Base-by-base conservation (phyloP, 2,113 vertebrate species). In the Hypocryptadius cinnamomeus region DNA sequence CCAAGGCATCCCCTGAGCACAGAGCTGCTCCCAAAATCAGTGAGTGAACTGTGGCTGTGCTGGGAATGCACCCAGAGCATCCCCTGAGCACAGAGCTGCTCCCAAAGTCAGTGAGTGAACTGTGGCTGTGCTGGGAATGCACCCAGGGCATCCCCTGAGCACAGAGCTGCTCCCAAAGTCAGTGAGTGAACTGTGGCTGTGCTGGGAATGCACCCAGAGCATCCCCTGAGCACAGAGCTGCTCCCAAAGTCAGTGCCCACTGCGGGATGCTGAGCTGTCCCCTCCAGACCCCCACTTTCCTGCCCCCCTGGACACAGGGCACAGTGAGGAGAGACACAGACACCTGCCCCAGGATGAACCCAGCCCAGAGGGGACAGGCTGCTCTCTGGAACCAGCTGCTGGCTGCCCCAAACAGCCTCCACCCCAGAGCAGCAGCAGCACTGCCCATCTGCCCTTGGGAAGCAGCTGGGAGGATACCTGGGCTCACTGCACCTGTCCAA, bases 1-100 rank as follows among this genome's bases (percentile, higher is more conserved):
- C 61, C 1, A 2, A 13, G 8, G 9, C 16, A 13, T 0, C 40
- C 35, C 68, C 27, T 54, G 53, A 53, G 59, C 39, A 20, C 24
- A 2, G 33, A 66, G 50, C 51, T 16, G 64, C 37, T 42, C 21
- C 71, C 25, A 5, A 7, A 65, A 57, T 3, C 53, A 33, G 8
- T 10, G 15, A 44, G 30, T 31, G 28, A n/a, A n/a, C 33, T 11
- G 3, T 8, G 35, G 44, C 35, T 68, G 24, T 10, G 28, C 13
- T 5, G 28, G 73, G 44, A 35, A 27, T 0, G 0, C 15, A 13
- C 13, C 57, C 1, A 2, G 15, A 8, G 10, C 16, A 15, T 1
- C 40, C 33, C 69, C 27, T 45, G 53, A 53, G 59, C 35, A 23
- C 24, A 2, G 33, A 66, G 50, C 51, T 16, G 64, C 37, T 40